These are phyloP conservation scores for Laothoe populi DNA, from an alignment of 2,888 invertebrate species.

Conservation along the genomic window DNA sequence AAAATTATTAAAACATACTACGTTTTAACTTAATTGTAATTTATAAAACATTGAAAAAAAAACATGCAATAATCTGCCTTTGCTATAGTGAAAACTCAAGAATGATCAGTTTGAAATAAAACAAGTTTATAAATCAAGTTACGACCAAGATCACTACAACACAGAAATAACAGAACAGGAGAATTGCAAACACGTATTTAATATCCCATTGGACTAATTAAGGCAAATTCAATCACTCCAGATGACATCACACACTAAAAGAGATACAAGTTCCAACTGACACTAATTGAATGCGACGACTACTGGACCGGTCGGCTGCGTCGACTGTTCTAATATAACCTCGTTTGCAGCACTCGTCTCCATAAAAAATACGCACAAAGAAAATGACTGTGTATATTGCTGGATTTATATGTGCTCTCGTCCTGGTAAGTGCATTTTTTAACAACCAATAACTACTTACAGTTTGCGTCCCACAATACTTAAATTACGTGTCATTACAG, in stretches of 20 bases:
- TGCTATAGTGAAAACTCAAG: background rate
- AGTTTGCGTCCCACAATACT: background rate
- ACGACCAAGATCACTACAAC: background rate
- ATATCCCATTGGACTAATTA: conserved; percentile 56
- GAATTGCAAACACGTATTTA: conserved; percentile 33
- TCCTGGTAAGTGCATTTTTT: conserved; percentile 65
- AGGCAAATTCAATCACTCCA: conserved; percentile 57
- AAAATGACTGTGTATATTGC: conserved; percentile 67
- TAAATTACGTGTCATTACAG: background rate
- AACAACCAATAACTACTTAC: conserved; percentile 39
- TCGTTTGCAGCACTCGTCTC: conserved; percentile 65
- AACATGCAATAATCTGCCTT: background rate
- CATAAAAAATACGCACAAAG: conserved; percentile 37
- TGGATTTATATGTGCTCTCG: conserved; percentile 69
- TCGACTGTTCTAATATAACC: conserved; percentile 62
- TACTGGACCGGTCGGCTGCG: conserved; percentile 52
- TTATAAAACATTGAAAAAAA: background rate
- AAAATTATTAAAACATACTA: no score
- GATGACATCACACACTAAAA: conserved; percentile 76
- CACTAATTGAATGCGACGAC: conserved; percentile 72
- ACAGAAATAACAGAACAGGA: conserved; percentile 9
- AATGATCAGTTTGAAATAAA: background rate
- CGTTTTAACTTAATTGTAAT: no score
- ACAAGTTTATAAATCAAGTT: conserved; percentile 18
- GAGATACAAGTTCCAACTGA: conserved; percentile 60